Evolutionary conservation across 2,797 vertebrate species (phyloP).

Genomic region (Lemur catta): DNA sequence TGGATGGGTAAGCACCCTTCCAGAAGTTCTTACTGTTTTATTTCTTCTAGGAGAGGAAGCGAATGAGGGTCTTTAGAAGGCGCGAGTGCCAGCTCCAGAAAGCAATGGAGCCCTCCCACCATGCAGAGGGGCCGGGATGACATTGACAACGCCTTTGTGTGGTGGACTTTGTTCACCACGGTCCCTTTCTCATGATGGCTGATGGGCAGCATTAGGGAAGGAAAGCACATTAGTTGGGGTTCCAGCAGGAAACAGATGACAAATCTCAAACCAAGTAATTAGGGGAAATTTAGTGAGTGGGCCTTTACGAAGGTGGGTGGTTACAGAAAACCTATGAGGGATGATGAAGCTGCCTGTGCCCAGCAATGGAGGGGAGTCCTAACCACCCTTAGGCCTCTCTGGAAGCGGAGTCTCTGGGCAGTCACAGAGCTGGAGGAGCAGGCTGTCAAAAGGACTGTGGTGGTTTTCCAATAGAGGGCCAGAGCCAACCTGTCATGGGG

Average conservation of each 20-base stretch:
- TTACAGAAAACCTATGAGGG: neutral
- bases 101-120: neutral
- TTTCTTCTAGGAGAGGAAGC: neutral
- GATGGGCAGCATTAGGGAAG: neutral
- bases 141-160: neutral
- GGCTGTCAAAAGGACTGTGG: neutral
- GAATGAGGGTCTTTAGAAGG: neutral
- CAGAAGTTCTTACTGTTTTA: neutral
- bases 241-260: neutral
- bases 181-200: neutral
- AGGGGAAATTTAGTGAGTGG: neutral
- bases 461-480: neutral
- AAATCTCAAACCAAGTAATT: neutral
- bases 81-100: neutral
- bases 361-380: neutral
- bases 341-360: neutral
- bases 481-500: neutral
- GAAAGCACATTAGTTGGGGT: neutral
- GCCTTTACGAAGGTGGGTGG: neutral
- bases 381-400: neutral
- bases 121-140: rapidly evolving
- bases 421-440: neutral
- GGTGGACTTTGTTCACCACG: neutral
- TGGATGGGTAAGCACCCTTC: neutral
- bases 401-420: neutral